Conservation (phyloP, 2,888 invertebrate genomes). For the Acleris holmiana region DNA sequence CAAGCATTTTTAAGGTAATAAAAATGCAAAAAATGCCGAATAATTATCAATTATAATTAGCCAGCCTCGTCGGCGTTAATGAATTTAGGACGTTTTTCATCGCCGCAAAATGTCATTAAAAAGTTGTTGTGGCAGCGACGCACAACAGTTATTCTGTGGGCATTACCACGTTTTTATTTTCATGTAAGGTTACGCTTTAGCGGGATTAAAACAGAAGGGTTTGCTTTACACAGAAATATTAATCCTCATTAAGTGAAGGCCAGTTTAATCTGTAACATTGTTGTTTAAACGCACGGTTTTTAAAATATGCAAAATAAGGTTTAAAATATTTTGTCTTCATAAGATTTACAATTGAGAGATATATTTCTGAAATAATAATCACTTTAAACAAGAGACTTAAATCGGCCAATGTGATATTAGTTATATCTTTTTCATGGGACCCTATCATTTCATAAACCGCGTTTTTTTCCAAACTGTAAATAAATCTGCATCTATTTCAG, state of each 20-base stretch:
- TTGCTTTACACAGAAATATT: slow-evolving; percentile 4
- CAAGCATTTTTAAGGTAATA: slow-evolving; percentile 36
- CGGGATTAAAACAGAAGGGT: slow-evolving; percentile 10
- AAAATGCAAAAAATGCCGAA: slow-evolving; percentile 37
- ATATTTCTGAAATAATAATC: too few species aligned
- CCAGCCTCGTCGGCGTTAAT: slow-evolving; percentile 34
- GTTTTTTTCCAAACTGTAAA: too few species aligned
- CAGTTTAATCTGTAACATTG: too few species aligned
- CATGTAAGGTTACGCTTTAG: slow-evolving; percentile 4
- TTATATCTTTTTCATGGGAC: too few species aligned
- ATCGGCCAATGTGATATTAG: too few species aligned
- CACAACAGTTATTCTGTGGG: slow-evolving; percentile 17
- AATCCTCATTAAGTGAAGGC: neutral
- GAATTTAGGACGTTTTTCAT: slow-evolving; percentile 28
- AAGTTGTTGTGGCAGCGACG: slow-evolving; percentile 16
- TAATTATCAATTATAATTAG: slow-evolving; percentile 38
- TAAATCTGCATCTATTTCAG: too few species aligned
- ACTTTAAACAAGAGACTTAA: too few species aligned
- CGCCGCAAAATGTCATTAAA: slow-evolving; percentile 32
- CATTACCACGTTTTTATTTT: slow-evolving; percentile 26
- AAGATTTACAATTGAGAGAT: too few species aligned
- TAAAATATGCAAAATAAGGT: too few species aligned
- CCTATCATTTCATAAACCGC: too few species aligned
- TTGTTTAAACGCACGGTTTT: too few species aligned
- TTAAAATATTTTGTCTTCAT: too few species aligned